Base-by-base conservation (phyloP, 2,797 vertebrate genomes). In the Chiroxiphia lanceolata region DNA sequence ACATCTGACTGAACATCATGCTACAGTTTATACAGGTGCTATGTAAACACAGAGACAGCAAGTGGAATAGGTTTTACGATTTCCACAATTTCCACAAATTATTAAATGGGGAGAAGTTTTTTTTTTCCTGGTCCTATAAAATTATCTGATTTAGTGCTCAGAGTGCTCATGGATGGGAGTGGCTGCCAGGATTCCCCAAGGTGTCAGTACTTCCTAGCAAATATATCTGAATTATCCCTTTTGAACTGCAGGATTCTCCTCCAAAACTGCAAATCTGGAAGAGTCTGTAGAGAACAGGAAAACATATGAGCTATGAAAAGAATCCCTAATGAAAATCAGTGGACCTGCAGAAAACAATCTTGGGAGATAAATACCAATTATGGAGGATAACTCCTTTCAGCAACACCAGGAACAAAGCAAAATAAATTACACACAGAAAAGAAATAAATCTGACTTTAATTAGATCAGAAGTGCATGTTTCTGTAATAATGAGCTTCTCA, bases 391-490 rank as follows among this genome's bases (percentile, higher is more conserved):
- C 10, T 82, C 63, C 86, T 86, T 95, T 77, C 75, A 91, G 34
- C 61, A 87, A 33, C 33, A 74, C 17, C 17, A 74, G 77, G 63
- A 94, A 50, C 33, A 93, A 83, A 89, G 38, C 56, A 64, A 12
- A 54, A 71, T 45, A 77, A 80, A 65, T 87, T 60, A 57, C 33
- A 74, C 13, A n/a, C 33, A 64, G 53, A 74, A 78, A 61, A 84
- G 40, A 79, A 76, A 88, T 60, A 84, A 76, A 60, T 85, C 42
- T 64, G 76, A 36, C 29, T 44, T 50, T 50, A 70, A 91, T 65
- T 92, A 75, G 53, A 59, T 90, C 76, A 78, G 80, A 89, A 93
- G 54, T 56, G 19, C 53, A 31, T 40, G 13, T 59, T 34, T 57
- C 53, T 82, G 67, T n/a, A 83, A 61, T 47, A 87, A 87, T 44